These are phyloP conservation scores for Falco novaeseelandiae DNA, from an alignment of 2,797 vertebrate species.

Conservation along the genomic window DNA sequence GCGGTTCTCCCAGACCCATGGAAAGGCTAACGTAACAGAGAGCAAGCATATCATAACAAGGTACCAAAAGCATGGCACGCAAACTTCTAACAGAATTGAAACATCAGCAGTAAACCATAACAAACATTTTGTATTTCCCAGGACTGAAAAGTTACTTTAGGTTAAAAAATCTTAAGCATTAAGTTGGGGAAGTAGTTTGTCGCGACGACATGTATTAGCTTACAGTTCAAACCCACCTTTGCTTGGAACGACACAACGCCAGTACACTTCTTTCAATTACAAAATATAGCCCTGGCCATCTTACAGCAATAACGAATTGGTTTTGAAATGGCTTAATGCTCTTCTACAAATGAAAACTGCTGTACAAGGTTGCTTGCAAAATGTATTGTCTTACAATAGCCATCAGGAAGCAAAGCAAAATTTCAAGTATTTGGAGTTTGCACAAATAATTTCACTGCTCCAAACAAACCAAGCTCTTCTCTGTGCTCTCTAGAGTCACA, in stretches of 20 bases:
- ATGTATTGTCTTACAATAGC: background rate
- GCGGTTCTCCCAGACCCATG: background rate
- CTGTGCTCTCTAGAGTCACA: background rate
- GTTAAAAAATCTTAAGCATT: background rate
- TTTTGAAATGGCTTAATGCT: background rate
- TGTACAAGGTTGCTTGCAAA: background rate
- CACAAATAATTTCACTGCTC: background rate
- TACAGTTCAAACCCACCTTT: background rate
- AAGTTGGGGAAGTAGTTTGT: background rate
- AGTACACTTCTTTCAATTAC: fast-evolving
- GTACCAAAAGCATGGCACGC: background rate
- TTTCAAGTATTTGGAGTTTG: background rate
- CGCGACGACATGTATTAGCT: background rate
- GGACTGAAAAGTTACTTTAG: background rate
- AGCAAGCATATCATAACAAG: background rate
- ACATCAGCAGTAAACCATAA: background rate
- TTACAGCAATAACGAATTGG: background rate
- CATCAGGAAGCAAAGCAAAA: background rate
- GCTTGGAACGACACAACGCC: background rate
- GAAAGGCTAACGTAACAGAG: background rate
- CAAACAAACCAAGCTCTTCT: background rate
- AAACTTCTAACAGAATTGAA: background rate
- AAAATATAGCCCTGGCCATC: background rate
- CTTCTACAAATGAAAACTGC: background rate
- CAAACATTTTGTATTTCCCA: background rate